Evolutionary conservation across 2,888 invertebrate species (phyloP), one percentile per base, ranked within the genome.

Genomic region (Apomyelois bistriatella): DNA sequence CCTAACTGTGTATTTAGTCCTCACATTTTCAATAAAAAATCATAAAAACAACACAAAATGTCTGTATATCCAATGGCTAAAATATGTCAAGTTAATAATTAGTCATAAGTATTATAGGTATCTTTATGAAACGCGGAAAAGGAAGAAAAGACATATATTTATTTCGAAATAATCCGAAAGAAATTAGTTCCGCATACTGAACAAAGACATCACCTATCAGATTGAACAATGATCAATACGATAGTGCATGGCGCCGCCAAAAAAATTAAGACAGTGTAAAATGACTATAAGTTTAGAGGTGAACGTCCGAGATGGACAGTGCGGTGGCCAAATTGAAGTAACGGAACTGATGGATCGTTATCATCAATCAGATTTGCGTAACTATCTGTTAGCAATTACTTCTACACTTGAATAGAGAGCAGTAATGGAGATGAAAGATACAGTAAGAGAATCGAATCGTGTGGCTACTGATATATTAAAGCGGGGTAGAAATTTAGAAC

Each of bases 311-410:
- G 66, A 72, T 69, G 74, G 70, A 76, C 78, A 78, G 68, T 71
- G 77, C 85, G 73, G 85, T 86, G 87, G 85, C 82, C 82, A 86
- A 87, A 86, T 84, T 78, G 80, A 84, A 79, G 72, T 86, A 89
- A 90, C 89, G 89, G 89, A 55, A 68, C 62, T 60, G 66, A 64
- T 69, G 68, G 80, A 83, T 86, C 74, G 82, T 88, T 83, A 89
- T 87, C 90, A 84, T 88, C 83, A 79, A 88, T 89, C 87, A 87
- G 85, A 82, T 87, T 86, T 87, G 85, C 86, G 84, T 86, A 89
- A 89, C 85, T 76, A 85, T 85, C 76, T 82, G 79, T 80, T 83
- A 81, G 77, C 83, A 85, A 85, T 86, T 85, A 83, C 79, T 72
- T 64, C 65, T 68, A 74, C 76, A 78, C 71, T 75, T 67, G 71